These are phyloP conservation scores for Macroramphosus scolopax DNA, from an alignment of 2,797 vertebrate genomes.

Conservation along the genomic window DNA sequence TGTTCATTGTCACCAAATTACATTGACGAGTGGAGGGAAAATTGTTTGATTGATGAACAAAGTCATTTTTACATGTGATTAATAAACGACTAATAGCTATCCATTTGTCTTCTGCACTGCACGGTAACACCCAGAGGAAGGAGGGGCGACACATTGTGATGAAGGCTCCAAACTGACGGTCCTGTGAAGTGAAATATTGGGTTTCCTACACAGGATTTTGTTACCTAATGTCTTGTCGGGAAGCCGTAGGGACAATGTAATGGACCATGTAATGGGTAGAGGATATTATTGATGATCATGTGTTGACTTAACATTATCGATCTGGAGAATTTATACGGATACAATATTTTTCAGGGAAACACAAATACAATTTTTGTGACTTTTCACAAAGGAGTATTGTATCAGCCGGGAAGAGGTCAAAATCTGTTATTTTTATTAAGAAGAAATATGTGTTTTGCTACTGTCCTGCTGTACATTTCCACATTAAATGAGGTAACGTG, in stretches of 20 bases:
- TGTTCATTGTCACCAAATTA: slow-evolving; percentile 68
- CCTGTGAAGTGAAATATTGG: slow-evolving; percentile 54
- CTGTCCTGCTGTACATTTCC: too few relatives aligned
- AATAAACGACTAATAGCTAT: slow-evolving; percentile 78
- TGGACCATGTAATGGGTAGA: slow-evolving; percentile 74
- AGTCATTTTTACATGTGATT: slow-evolving; percentile 83
- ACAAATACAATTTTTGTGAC: slow-evolving; percentile 27
- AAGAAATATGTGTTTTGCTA: too few relatives aligned
- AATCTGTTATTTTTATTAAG: too few relatives aligned
- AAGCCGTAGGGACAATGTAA: slow-evolving; percentile 70
- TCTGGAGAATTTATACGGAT: slow-evolving; percentile 59
- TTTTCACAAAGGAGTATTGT: too few relatives aligned
- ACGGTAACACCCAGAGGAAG: slow-evolving; percentile 49
- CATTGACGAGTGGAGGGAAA: slow-evolving; percentile 73
- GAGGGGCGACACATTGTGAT: slow-evolving; percentile 56
- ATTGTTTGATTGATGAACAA: slow-evolving; percentile 81
- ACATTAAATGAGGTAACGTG: too few relatives aligned
- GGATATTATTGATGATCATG: slow-evolving; percentile 67
- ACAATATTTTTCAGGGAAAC: slow-evolving; percentile 36
- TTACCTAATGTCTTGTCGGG: slow-evolving; percentile 70
- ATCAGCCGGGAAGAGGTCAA: too few relatives aligned
- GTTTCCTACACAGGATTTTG: slow-evolving; percentile 67
- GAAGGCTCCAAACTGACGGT: slow-evolving; percentile 63
- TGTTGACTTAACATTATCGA: slow-evolving; percentile 71
- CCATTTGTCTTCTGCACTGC: slow-evolving; percentile 72